Conservation (phyloP, 1,140 invertebrate genomes). For the Varroa destructor region DNA sequence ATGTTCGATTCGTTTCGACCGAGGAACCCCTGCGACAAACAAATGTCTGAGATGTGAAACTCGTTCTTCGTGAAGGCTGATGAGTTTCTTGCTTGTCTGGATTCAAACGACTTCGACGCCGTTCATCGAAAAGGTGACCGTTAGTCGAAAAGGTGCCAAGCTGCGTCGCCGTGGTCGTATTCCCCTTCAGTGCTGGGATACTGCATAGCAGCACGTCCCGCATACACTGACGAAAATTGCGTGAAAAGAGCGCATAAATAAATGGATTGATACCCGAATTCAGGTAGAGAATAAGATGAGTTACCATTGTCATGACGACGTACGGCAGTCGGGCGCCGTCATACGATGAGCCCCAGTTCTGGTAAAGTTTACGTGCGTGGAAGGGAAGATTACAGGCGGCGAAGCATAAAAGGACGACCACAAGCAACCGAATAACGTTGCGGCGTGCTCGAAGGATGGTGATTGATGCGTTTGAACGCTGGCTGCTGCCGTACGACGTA, state of each 20-base stretch:
- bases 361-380: constrained; percentile 67
- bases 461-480: constrained; percentile 38
- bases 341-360: constrained; percentile 52
- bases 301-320: constrained; percentile 61
- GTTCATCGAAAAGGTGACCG: neutral
- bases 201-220: constrained; percentile 37
- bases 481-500: neutral
- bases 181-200: constrained; percentile 29
- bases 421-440: constrained; percentile 54
- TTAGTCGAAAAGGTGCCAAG: constrained; percentile 29
- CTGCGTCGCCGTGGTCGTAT: constrained; percentile 28
- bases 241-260: constrained; percentile 66
- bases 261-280: constrained; percentile 72
- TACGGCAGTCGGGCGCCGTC: constrained; percentile 53
- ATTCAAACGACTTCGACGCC: neutral
- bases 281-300: constrained; percentile 64
- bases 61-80: too few relatives aligned
- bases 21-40: too few relatives aligned
- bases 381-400: constrained; percentile 68
- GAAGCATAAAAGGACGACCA: constrained; percentile 66
- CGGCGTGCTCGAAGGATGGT: constrained; percentile 38
- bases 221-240: constrained; percentile 44
- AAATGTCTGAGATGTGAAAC: too few relatives aligned
- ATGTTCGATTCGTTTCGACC: too few relatives aligned
- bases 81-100: too few relatives aligned